Percentiles rank a stretch among this genome's conserved stretches.
Conservation (phyloP, 2,888 invertebrate species). For the Drosophila mayaguana region DNA sequence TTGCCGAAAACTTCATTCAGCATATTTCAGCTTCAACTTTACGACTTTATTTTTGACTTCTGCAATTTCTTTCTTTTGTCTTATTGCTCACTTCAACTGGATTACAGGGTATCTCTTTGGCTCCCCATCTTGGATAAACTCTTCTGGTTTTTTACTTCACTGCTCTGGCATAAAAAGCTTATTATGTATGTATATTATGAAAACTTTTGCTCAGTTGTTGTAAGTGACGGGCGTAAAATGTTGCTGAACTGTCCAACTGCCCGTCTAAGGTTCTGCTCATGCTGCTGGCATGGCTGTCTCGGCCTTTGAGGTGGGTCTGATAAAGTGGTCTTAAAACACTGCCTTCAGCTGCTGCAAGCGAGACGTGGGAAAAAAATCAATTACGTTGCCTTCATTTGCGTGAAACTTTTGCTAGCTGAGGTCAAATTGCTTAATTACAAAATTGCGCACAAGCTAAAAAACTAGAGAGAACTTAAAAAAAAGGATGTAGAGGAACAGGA, state of each 20-base stretch:
- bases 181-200: conserved; percentile 51
- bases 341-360: conserved; percentile 16
- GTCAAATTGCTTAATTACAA: conserved; percentile 83
- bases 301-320: conserved; percentile 47
- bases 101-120: background rate
- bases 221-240: conserved; percentile 19
- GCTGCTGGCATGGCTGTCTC: conserved; percentile 38
- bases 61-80: background rate
- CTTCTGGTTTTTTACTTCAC: background rate
- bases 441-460: conserved; percentile 69
- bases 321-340: conserved; percentile 12
- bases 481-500: conserved; percentile 6
- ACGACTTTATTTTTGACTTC: too few relatives aligned
- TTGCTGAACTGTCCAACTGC: conserved; percentile 38
- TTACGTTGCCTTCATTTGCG: conserved; percentile 73
- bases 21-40: too few relatives aligned
- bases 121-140: background rate
- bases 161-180: conserved; percentile 18
- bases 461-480: conserved; percentile 47
- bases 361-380: conserved; percentile 47
- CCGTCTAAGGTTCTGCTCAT: conserved; percentile 41
- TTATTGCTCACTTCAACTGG: background rate
- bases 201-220: conserved; percentile 53
- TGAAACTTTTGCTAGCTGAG: conserved; percentile 71
- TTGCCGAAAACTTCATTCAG: too few relatives aligned